phyloP scores from a whole-genome alignment of 2,113 vertebrate species.

The Sula dactylatra region DNA sequence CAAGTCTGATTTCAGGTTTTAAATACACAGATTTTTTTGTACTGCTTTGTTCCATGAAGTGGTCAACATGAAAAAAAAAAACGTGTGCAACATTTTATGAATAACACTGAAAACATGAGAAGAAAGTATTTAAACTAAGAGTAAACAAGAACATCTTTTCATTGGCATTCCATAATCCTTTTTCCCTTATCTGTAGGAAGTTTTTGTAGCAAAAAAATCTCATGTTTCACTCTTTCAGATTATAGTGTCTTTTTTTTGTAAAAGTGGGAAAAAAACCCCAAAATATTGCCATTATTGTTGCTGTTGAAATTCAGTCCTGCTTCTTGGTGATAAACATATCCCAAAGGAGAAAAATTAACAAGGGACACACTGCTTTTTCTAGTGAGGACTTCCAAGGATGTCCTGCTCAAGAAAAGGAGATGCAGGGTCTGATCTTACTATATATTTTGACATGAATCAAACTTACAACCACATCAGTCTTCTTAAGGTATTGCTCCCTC shows the following conservation, averaged over 20 bases:
- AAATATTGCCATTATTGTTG: not conserved
- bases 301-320: not conserved
- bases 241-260: not conserved
- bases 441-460: not conserved
- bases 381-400: not conserved
- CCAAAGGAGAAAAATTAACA: not conserved
- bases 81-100: not conserved
- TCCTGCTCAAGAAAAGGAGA: not conserved
- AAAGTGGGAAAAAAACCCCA: rapidly evolving
- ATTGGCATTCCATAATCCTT: rapidly evolving
- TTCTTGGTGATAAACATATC: not conserved
- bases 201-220: not conserved
- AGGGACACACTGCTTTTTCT: rapidly evolving
- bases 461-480: not conserved
- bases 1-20: not conserved
- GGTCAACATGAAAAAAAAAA: not conserved
- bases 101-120: not conserved
- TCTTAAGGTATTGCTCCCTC: not conserved
- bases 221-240: not conserved
- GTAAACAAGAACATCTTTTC: not conserved
- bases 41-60: not conserved
- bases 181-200: not conserved
- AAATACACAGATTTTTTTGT: not conserved
- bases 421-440: not conserved
- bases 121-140: not conserved